Conservation (phyloP, 2,113 vertebrate genomes). For the Aptenodytes forsteri region DNA sequence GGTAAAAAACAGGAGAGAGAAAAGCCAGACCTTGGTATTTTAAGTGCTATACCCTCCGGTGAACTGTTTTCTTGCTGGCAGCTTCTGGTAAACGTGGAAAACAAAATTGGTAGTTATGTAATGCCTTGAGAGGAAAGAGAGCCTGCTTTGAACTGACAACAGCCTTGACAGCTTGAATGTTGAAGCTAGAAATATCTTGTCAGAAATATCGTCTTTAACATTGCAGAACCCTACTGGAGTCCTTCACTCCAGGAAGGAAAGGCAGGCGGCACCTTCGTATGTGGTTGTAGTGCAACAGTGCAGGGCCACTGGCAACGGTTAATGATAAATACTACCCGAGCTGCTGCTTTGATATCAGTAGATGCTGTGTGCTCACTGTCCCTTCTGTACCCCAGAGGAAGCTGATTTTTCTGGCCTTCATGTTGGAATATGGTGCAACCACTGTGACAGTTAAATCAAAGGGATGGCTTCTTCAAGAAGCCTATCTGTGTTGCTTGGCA, state of each 20-base stretch:
- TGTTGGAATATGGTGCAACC: rapidly evolving
- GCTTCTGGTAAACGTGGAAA: constrained; percentile 35
- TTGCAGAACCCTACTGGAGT: not conserved
- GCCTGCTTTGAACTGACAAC: constrained; percentile 54
- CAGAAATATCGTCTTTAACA: not conserved
- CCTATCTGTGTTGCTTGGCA: not conserved
- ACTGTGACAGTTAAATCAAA: not conserved
- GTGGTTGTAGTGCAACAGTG: not conserved
- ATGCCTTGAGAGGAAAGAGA: constrained; percentile 38
- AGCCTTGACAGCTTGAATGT: constrained; percentile 45
- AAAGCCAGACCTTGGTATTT: not conserved
- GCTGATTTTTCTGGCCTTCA: not conserved
- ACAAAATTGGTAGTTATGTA: constrained; percentile 39
- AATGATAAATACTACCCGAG: not conserved
- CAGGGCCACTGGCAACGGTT: not conserved
- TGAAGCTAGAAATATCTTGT: constrained; percentile 56
- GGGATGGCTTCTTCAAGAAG: not conserved
- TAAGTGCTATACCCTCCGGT: not conserved
- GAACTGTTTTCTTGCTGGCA: not conserved
- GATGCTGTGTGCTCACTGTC: not conserved
- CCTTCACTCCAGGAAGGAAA: not conserved
- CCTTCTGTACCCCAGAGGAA: not conserved
- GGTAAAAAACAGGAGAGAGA: not conserved
- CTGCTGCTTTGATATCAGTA: not conserved
- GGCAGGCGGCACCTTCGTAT: rapidly evolving